Percentiles rank a stretch among this genome's conserved stretches.
These are phyloP conservation scores for Heliconius congener DNA, from an alignment of 1,140 invertebrate genomes.

Conservation along the genomic window DNA sequence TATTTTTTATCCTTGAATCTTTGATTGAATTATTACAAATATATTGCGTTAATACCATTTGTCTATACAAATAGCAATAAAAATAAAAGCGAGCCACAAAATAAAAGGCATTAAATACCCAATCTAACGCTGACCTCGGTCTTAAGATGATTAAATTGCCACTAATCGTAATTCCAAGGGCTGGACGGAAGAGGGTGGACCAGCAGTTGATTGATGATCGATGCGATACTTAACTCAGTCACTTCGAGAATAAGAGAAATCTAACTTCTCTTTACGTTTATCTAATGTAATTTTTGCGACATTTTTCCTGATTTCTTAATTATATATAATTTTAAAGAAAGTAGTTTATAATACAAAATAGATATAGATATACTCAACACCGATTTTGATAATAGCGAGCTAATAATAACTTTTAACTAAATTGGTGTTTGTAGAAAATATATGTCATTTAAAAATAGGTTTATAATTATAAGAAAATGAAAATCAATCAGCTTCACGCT, in stretches of 20 bases:
- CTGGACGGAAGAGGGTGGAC: conserved; percentile 32
- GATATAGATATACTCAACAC: no score
- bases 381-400: no score
- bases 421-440: no score
- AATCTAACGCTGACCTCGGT: conserved; percentile 31
- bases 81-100: conserved; percentile 1
- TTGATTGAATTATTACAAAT: neutral
- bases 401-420: no score
- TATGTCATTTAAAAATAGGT: no score
- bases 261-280: neutral
- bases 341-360: no score
- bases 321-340: neutral
- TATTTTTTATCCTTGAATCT: neutral
- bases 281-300: neutral
- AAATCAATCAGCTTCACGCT: no score
- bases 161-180: conserved; percentile 38
- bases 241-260: neutral
- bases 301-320: neutral
- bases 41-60: neutral
- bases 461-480: no score
- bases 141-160: conserved; percentile 42
- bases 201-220: conserved; percentile 37
- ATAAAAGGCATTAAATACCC: conserved; percentile 28
- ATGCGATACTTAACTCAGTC: conserved; percentile 30
- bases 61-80: neutral